Evolutionary conservation across 2,888 invertebrate species (phyloP).

Genomic region (Pyrgus malvae): DNA sequence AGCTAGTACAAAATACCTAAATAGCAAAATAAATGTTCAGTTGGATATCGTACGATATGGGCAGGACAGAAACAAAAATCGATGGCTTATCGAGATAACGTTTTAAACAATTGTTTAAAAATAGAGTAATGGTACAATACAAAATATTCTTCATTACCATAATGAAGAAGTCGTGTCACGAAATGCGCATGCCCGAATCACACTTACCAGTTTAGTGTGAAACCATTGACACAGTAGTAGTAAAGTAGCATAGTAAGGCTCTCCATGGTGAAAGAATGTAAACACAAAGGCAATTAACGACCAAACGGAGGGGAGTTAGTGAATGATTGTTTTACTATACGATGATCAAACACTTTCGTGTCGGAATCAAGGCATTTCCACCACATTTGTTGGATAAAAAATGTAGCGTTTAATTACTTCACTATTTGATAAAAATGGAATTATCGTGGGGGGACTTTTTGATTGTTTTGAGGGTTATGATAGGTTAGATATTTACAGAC

Average conservation of each 20-base stretch:
- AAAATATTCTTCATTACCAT: too few relatives aligned
- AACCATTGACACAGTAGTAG: not conserved
- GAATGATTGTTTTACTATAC: conserved; percentile 17
- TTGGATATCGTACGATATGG: too few relatives aligned
- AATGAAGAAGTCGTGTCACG: too few relatives aligned
- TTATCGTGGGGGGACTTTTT: too few relatives aligned
- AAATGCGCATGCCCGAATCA: not conserved
- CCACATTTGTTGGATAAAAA: not conserved
- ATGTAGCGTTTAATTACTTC: not conserved
- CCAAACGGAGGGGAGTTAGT: conserved; percentile 27
- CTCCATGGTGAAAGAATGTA: conserved; percentile 76
- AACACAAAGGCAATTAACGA: conserved; percentile 50
- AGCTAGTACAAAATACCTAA: too few relatives aligned
- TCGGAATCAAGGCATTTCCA: conserved; percentile 2
- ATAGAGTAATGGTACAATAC: too few relatives aligned
- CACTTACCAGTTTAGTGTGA: not conserved
- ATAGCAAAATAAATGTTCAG: too few relatives aligned
- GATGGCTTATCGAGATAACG: too few relatives aligned
- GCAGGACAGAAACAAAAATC: too few relatives aligned
- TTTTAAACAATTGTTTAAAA: too few relatives aligned
- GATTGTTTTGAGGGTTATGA: too few relatives aligned
- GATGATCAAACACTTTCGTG: conserved; percentile 4
- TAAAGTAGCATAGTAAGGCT: conserved; percentile 36
- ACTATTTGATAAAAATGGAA: not conserved
- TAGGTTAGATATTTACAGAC: too few relatives aligned